phyloP scores from a whole-genome alignment of 1,140 invertebrate species.

The Tribolium madens region DNA sequence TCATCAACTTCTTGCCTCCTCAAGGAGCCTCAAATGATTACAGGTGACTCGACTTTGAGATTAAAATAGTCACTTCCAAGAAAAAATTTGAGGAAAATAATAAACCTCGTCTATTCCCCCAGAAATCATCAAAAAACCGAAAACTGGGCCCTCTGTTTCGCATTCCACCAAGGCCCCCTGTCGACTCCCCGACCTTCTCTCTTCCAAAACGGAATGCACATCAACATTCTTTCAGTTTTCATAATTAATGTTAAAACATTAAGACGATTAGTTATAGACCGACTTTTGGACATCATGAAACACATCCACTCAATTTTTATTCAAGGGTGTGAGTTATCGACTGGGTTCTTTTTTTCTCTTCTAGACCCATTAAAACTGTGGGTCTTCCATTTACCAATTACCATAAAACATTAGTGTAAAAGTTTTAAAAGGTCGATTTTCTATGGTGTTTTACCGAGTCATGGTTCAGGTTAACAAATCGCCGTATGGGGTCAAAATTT shows the following conservation, averaged over 20 bases:
- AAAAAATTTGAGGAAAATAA: neutral
- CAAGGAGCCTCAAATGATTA: too few species aligned
- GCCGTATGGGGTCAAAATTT: slow-evolving; percentile 21
- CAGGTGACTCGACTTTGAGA: too few species aligned
- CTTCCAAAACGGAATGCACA: neutral
- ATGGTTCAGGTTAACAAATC: slow-evolving; percentile 35
- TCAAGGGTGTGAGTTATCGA: neutral
- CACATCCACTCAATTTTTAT: neutral
- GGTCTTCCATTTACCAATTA: slow-evolving; percentile 21
- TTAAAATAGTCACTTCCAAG: neutral
- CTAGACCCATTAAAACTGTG: neutral
- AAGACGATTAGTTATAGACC: neutral
- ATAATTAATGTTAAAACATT: slow-evolving; percentile 18
- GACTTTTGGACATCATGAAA: slow-evolving; percentile 4
- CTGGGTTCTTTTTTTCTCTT: neutral
- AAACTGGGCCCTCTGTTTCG: neutral
- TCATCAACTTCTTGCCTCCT: too few species aligned
- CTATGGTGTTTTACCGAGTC: slow-evolving; percentile 28
- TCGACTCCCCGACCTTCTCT: neutral
- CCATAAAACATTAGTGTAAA: slow-evolving; percentile 33
- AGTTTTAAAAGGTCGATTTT: slow-evolving; percentile 27
- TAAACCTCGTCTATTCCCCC: neutral
- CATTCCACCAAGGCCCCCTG: neutral
- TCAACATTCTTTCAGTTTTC: slow-evolving; percentile 7
- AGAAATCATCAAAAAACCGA: neutral